Percentiles rank a stretch among this genome's conserved stretches.
Evolutionary conservation across 2,888 invertebrate species (phyloP).

Genomic region (Eupithecia subumbrata): DNA sequence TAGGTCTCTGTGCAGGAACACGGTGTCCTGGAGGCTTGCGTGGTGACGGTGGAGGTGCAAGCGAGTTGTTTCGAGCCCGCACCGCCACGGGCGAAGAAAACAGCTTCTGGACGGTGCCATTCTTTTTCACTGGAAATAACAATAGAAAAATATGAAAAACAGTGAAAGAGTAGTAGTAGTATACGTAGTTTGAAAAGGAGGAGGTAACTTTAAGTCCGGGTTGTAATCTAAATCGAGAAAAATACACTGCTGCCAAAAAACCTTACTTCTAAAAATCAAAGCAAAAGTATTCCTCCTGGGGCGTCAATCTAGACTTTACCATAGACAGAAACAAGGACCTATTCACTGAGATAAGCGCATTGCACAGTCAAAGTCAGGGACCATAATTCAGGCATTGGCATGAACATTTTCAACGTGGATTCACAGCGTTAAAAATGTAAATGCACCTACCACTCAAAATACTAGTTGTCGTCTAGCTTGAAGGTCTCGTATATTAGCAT

Average conservation of each 20-base stretch:
- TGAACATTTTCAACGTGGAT: background rate
- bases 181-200: background rate
- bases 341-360: background rate
- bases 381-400: background rate
- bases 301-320: background rate
- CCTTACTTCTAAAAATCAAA: background rate
- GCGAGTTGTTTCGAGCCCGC: slow-evolving; percentile 71
- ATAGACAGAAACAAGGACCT: background rate
- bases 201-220: background rate
- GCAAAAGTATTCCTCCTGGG: background rate
- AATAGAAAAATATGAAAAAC: slow-evolving; percentile 15
- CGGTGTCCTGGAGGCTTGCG: slow-evolving; percentile 72
- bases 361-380: background rate
- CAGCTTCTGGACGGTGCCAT: slow-evolving; percentile 78
- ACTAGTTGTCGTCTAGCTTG: slow-evolving; percentile 3
- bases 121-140: slow-evolving; percentile 74
- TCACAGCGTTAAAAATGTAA: background rate
- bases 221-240: too few relatives aligned
- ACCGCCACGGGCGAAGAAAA: slow-evolving; percentile 76
- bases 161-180: background rate
- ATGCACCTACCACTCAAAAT: background rate
- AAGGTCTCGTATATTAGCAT: slow-evolving; percentile 24
- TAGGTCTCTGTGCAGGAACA: slow-evolving; percentile 72
- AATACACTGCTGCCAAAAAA: background rate
- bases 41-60: slow-evolving; percentile 74